Evolutionary conservation across 2,113 vertebrate species (phyloP).

Genomic region (Arvicanthis niloticus): DNA sequence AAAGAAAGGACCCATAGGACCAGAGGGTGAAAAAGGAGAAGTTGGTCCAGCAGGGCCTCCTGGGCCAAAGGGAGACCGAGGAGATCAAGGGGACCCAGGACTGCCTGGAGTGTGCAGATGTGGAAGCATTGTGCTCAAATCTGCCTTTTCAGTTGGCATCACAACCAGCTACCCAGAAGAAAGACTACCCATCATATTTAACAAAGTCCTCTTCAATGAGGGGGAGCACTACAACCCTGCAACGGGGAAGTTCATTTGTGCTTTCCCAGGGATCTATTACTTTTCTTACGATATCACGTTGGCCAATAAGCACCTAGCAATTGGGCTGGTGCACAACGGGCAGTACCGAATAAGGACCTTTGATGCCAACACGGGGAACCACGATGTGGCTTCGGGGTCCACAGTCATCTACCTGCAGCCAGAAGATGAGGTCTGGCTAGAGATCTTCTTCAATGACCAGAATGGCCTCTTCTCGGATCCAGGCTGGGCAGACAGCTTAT

Average conservation of each 20-base stretch:
- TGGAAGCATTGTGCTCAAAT: conserved; percentile 94
- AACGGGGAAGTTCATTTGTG: conserved; percentile 97
- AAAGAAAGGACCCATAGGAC: conserved; percentile 93
- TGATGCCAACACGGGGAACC: conserved; percentile 98
- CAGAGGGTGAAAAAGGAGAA: conserved; percentile 89
- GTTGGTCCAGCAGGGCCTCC: conserved; percentile 88
- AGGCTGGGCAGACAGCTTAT: conserved; percentile 97
- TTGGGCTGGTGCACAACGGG: conserved; percentile 96
- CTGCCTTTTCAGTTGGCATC: conserved; percentile 97
- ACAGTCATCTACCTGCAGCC: conserved; percentile 95
- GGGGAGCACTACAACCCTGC: conserved; percentile 95
- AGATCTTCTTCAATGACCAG: conserved; percentile 97
- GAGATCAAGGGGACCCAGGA: conserved; percentile 90
- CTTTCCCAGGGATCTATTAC: conserved; percentile 96
- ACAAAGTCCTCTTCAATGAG: conserved; percentile 97
- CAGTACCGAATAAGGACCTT: conserved; percentile 97
- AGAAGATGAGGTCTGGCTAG: conserved; percentile 98
- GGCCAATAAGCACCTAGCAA: conserved; percentile 98
- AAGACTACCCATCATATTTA: conserved; percentile 94
- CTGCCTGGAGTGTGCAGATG: conserved; percentile 93
- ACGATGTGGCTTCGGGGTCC: conserved; percentile 97
- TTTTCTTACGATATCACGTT: conserved; percentile 99
- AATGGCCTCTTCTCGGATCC: conserved; percentile 98
- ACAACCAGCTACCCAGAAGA: conserved; percentile 97
- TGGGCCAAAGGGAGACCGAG: conserved; percentile 93